Conservation (phyloP, 2,797 vertebrate species). For the Pangasius larnaudii region DNA sequence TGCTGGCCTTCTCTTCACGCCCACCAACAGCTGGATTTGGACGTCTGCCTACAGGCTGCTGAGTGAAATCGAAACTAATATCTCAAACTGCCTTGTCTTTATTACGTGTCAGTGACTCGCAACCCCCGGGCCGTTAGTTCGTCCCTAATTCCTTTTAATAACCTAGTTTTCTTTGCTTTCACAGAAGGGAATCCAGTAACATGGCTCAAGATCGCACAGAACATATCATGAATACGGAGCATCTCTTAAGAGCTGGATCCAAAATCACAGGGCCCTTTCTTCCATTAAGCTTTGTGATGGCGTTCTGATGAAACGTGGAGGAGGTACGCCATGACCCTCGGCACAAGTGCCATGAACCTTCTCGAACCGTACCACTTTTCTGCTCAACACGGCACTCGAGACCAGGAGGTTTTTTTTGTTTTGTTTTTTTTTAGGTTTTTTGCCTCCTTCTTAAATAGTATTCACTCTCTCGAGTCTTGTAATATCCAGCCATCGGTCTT, state of each 20-base stretch:
- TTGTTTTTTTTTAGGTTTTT: not conserved
- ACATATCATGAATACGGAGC: not conserved
- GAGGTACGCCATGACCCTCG: not conserved
- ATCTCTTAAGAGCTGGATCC: not conserved
- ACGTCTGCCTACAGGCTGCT: conserved; percentile 41
- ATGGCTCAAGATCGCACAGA: not conserved
- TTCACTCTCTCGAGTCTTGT: not conserved
- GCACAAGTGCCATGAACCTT: not conserved
- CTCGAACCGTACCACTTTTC: not conserved
- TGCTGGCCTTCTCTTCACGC: conserved; percentile 41
- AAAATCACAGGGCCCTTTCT: not conserved
- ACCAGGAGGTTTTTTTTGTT: not conserved
- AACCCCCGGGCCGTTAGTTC: not conserved
- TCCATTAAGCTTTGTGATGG: not conserved
- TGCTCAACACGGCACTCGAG: not conserved
- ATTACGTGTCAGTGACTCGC: conserved; percentile 27
- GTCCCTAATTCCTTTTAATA: not conserved
- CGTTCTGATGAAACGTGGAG: not conserved
- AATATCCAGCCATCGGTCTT: not conserved
- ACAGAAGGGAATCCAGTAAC: not conserved
- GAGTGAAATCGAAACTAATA: conserved; percentile 52
- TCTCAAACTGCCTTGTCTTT: conserved; percentile 17
- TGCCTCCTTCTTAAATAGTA: not conserved
- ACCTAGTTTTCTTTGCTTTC: not conserved
- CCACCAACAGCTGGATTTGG: conserved; percentile 40